These are phyloP conservation scores for Vannuccia rotundouncinata DNA, from an alignment of 2,888 invertebrate species.

Conservation along the genomic window DNA sequence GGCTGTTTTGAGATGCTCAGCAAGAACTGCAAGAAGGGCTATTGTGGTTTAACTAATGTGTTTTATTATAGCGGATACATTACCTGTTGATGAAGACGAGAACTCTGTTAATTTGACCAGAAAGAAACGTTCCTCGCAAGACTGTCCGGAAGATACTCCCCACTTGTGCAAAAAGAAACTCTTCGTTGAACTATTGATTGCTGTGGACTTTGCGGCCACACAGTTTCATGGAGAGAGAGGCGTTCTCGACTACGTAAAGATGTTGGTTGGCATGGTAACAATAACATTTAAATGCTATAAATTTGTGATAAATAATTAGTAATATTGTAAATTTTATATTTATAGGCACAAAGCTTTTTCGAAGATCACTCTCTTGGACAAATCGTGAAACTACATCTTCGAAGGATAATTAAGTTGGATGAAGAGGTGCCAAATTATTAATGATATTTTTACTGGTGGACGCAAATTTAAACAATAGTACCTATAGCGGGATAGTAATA, in stretches of 20 bases:
- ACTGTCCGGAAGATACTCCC: background rate
- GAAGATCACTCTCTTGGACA: background rate
- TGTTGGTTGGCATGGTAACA: background rate
- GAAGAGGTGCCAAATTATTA: no score
- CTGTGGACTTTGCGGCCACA: background rate
- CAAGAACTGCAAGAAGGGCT: no score
- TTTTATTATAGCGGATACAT: no score
- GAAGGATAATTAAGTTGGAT: background rate
- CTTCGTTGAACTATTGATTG: background rate
- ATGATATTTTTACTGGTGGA: no score
- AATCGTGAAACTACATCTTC: background rate
- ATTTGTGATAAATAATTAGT: background rate
- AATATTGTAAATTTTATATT: background rate
- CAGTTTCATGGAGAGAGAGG: background rate
- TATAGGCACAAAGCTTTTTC: conserved; percentile 4
- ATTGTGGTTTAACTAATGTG: no score
- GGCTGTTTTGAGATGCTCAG: no score
- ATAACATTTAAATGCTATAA: no score
- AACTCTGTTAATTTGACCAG: no score
- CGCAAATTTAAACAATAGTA: no score
- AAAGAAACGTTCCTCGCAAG: no score
- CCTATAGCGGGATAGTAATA: no score
- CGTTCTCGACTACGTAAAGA: background rate
- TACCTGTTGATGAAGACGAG: no score
- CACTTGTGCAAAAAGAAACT: background rate